Conservation (phyloP, 2,888 invertebrate species). For the Ornithoptera alexandrae region DNA sequence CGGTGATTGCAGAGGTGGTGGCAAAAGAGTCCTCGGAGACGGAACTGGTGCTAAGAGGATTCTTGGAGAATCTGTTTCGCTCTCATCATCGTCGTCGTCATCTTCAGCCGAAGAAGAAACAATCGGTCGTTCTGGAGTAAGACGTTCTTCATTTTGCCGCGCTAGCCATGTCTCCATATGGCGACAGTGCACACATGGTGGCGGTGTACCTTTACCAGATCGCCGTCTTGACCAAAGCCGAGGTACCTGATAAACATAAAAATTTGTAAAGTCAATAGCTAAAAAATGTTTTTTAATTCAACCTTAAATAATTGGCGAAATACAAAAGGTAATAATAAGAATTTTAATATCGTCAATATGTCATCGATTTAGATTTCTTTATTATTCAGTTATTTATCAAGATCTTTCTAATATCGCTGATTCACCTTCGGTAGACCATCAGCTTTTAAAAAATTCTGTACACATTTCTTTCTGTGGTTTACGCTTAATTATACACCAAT, state of each 20-base stretch:
- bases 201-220: slow-evolving; percentile 83
- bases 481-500: too few species aligned
- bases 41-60: slow-evolving; percentile 83
- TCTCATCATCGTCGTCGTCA: slow-evolving; percentile 73
- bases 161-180: slow-evolving; percentile 87
- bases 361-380: background rate
- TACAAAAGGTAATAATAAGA: background rate
- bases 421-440: too few species aligned
- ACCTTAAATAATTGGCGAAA: background rate
- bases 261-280: background rate
- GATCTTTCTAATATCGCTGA: too few species aligned
- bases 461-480: too few species aligned
- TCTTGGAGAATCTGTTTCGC: slow-evolving; percentile 74
- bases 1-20: slow-evolving; percentile 65
- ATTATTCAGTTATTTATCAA: too few species aligned
- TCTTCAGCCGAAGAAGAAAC: slow-evolving; percentile 71
- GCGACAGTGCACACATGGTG: slow-evolving; percentile 88
- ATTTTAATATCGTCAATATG: background rate
- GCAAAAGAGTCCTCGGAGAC: slow-evolving; percentile 56
- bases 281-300: background rate
- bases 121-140: slow-evolving; percentile 61
- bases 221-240: slow-evolving; percentile 83
- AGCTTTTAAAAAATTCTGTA: too few species aligned
- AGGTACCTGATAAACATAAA: slow-evolving; percentile 72
- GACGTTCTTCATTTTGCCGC: slow-evolving; percentile 68